Percentiles rank a stretch among this genome's conserved stretches.
Evolutionary conservation across 2,797 vertebrate genomes (phyloP).

Genomic region (Smutsia temminckii): DNA sequence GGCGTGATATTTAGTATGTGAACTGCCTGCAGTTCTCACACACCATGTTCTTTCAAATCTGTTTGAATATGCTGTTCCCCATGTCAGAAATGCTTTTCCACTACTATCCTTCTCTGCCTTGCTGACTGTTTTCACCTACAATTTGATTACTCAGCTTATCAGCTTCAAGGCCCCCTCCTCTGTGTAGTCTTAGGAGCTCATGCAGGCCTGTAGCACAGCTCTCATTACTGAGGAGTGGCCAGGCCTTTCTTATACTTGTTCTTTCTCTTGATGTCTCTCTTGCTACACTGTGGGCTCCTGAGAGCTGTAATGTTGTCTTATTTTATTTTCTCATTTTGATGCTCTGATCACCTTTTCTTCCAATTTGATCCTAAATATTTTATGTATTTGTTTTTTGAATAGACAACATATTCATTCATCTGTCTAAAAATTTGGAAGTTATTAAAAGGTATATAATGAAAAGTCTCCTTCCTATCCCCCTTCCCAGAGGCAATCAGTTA

Average conservation of each 20-base stretch:
- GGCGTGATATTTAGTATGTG: not conserved
- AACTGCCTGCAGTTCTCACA: not conserved
- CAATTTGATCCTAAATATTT: not conserved
- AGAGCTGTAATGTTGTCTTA: not conserved
- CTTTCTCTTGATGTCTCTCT: slow-evolving; percentile 18
- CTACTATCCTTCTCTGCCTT: not conserved
- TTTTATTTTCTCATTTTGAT: slow-evolving; percentile 16
- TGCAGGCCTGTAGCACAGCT: not conserved
- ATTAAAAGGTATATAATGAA: not conserved
- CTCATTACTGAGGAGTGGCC: not conserved
- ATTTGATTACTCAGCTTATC: not conserved
- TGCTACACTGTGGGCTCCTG: not conserved
- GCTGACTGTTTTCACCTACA: not conserved
- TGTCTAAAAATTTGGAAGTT: not conserved
- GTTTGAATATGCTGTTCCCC: not conserved
- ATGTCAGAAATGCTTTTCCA: not conserved
- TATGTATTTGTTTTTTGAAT: not conserved
- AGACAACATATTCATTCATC: not conserved
- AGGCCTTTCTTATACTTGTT: not conserved
- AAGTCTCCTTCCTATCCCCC: not conserved
- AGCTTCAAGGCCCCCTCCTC: not conserved
- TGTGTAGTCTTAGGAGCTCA: not conserved
- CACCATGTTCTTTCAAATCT: not conserved
- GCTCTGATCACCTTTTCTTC: not conserved
- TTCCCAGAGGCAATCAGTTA: not conserved